These are phyloP conservation scores for Cosmia pyralina DNA, from an alignment of 2,888 invertebrate genomes.

Conservation along the genomic window DNA sequence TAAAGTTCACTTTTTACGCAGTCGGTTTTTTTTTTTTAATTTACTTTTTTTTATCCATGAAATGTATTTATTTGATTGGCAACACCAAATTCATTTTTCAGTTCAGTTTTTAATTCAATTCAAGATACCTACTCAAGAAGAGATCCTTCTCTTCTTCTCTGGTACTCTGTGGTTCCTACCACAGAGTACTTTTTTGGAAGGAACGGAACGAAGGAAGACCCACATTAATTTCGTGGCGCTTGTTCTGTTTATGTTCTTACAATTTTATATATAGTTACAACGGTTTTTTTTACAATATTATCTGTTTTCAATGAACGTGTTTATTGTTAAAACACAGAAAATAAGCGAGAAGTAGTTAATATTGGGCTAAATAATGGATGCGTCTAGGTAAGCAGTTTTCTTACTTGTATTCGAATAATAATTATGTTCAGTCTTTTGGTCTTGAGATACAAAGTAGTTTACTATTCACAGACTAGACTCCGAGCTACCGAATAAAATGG, in stretches of 20 bases:
- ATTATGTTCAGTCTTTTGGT: constrained; percentile 9
- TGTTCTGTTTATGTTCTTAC: constrained; percentile 38
- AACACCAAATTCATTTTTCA: constrained; percentile 19
- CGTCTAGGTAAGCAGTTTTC: constrained; percentile 70
- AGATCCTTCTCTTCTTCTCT: no score
- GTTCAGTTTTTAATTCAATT: no score
- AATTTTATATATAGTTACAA: constrained; percentile 25
- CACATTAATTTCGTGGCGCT: constrained; percentile 30
- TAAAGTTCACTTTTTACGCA: no score
- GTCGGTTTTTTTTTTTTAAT: no score
- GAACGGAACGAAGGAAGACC: neutral
- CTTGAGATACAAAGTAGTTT: constrained; percentile 1
- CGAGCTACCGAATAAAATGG: constrained; percentile 86
- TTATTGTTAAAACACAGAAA: neutral
- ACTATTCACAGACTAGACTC: constrained; percentile 77
- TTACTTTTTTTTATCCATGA: no score
- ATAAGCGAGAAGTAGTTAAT: constrained; percentile 33
- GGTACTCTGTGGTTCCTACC: no score
- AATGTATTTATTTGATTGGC: constrained; percentile 5
- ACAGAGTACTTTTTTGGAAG: no score
- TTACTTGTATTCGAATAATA: constrained; percentile 3
- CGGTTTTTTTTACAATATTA: constrained; percentile 32
- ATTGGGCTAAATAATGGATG: constrained; percentile 70
- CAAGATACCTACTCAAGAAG: no score
- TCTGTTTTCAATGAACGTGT: constrained; percentile 15